Conservation (phyloP, 2,113 vertebrate genomes). For the Neodontobutis hainanensis region DNA sequence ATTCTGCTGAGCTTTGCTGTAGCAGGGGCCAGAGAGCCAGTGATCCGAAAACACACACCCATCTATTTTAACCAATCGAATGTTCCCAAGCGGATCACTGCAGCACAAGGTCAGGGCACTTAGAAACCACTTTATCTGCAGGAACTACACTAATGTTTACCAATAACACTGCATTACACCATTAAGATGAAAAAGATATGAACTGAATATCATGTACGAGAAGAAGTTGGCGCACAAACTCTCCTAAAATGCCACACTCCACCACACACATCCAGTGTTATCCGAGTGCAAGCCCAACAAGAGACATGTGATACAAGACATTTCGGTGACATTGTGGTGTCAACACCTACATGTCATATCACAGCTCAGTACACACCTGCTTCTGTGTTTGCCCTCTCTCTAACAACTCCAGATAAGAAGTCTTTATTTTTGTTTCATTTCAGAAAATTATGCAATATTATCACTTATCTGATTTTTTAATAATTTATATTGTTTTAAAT, state of each 20-base stretch:
- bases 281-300: background rate
- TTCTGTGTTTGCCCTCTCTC: conserved; percentile 1
- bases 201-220: background rate
- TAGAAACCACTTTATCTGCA: conserved; percentile 29
- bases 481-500: background rate
- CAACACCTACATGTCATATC: background rate
- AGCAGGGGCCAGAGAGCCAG: background rate
- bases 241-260: background rate
- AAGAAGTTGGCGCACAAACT: background rate
- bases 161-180: conserved; percentile 2
- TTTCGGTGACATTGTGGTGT: background rate
- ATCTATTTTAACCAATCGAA: conserved; percentile 13
- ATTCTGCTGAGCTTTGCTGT: conserved; percentile 10
- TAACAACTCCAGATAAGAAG: no score
- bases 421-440: no score
- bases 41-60: conserved; percentile 28
- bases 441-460: background rate
- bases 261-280: conserved; percentile 10
- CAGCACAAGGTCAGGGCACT: conserved; percentile 16
- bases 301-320: background rate
- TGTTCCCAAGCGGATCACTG: conserved; percentile 13
- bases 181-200: conserved; percentile 23
- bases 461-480: no score
- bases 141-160: background rate
- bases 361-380: background rate